Percentiles rank a stretch among this genome's conserved stretches.
These are phyloP conservation scores for Gephyroberyx darwinii DNA, from an alignment of 2,797 vertebrate genomes.

Conservation along the genomic window DNA sequence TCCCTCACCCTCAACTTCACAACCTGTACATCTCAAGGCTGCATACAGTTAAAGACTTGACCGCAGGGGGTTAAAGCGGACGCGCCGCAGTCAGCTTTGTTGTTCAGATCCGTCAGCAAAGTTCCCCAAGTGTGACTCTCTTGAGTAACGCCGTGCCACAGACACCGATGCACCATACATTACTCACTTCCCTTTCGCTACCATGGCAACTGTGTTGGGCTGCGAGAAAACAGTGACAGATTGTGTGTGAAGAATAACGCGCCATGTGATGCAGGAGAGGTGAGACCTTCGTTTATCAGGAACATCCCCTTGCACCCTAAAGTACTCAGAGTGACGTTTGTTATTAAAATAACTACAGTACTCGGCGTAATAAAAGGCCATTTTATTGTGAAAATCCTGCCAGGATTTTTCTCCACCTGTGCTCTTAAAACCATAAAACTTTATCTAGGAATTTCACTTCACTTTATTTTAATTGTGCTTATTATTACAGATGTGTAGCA, in stretches of 20 bases:
- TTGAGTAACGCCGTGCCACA: conserved; percentile 57
- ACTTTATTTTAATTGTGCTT: no score
- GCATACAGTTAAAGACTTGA: not conserved
- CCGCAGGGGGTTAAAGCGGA: not conserved
- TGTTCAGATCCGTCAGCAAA: conserved; percentile 26
- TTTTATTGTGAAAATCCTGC: no score
- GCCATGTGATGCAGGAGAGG: conserved; percentile 58
- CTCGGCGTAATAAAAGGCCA: no score
- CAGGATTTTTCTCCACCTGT: no score
- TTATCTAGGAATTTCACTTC: no score
- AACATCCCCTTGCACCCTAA: conserved; percentile 45
- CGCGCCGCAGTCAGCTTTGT: not conserved
- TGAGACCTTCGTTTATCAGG: conserved; percentile 51
- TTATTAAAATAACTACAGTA: conserved; percentile 2
- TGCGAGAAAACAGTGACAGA: conserved; percentile 68
- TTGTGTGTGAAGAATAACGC: conserved; percentile 54
- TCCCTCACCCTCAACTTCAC: not conserved
- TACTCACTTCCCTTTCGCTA: conserved; percentile 73
- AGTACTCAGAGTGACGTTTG: conserved; percentile 31
- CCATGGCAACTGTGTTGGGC: conserved; percentile 61
- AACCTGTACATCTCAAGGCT: not conserved
- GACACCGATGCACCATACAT: conserved; percentile 34
- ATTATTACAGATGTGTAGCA: no score
- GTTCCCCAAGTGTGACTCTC: conserved; percentile 49
- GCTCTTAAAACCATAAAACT: no score